Percentiles rank a stretch among this genome's conserved stretches.
Conservation (phyloP, 2,888 invertebrate genomes). For the Calameuta pallipes region DNA sequence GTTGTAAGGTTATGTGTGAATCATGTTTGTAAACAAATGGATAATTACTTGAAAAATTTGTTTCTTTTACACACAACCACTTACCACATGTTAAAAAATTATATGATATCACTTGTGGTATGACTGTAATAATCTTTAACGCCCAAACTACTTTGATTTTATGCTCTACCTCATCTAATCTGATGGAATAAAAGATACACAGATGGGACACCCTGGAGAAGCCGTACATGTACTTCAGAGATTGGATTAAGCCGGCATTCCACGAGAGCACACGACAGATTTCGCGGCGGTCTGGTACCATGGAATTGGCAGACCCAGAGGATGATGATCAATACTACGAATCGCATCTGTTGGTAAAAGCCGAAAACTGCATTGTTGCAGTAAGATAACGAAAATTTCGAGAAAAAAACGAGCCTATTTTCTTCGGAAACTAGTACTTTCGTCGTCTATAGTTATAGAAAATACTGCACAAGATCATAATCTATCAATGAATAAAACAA, state of each 20-base stretch:
- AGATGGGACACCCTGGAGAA: background rate
- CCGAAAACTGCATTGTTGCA: too few relatives aligned
- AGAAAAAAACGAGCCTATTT: too few relatives aligned
- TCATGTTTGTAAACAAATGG: slow-evolving; percentile 51
- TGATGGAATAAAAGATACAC: background rate
- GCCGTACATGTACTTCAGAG: background rate
- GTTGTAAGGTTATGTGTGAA: slow-evolving; percentile 41
- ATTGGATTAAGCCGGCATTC: background rate
- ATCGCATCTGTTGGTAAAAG: too few relatives aligned
- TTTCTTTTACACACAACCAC: background rate
- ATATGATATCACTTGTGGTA: background rate
- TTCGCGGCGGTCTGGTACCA: too few relatives aligned
- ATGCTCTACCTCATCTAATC: background rate
- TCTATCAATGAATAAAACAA: too few relatives aligned
- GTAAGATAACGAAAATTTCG: too few relatives aligned
- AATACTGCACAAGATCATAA: too few relatives aligned
- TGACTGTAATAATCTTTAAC: background rate
- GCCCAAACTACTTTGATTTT: background rate
- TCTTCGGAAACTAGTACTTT: too few relatives aligned
- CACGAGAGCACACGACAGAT: too few relatives aligned
- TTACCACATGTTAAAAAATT: background rate
- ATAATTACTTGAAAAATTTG: background rate
- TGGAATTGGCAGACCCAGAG: too few relatives aligned
- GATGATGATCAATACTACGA: too few relatives aligned
- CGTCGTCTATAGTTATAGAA: too few relatives aligned